phyloP scores from a whole-genome alignment of 2,113 vertebrate genomes.

The Sander vitreus region DNA sequence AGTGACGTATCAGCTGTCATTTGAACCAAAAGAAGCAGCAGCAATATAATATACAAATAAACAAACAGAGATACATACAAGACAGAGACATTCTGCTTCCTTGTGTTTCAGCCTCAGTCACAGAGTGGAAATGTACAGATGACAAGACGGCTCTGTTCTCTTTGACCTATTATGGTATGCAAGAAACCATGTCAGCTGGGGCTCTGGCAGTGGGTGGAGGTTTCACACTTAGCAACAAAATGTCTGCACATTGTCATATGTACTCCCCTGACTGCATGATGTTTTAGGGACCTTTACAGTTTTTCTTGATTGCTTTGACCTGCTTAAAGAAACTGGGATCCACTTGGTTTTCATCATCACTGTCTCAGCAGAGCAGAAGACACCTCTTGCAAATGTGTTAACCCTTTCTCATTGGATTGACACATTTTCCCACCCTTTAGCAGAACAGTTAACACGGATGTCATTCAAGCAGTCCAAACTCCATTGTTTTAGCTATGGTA shows the following conservation, averaged over 20 bases:
- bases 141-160: not conserved
- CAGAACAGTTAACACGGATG: no score
- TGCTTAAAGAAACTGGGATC: no score
- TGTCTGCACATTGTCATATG: not conserved
- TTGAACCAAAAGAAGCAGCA: not conserved
- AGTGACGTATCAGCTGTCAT: not conserved
- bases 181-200: not conserved
- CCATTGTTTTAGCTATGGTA: no score
- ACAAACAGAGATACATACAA: not conserved
- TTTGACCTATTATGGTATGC: slow-evolving; percentile 52
- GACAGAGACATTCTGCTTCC: not conserved
- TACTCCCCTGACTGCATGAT: not conserved
- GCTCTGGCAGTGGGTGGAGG: not conserved
- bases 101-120: not conserved
- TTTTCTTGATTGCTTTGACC: no score
- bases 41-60: not conserved
- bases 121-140: slow-evolving; percentile 33
- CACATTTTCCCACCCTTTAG: no score
- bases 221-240: not conserved
- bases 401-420: no score
- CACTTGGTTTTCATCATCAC: no score
- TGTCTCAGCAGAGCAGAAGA: no score
- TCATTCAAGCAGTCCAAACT: no score
- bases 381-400: no score
- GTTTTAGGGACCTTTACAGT: not conserved